Evolutionary conservation across 2,888 invertebrate species (phyloP), one percentile per base, ranked within the genome.

Genomic region (Litoditis marina): DNA sequence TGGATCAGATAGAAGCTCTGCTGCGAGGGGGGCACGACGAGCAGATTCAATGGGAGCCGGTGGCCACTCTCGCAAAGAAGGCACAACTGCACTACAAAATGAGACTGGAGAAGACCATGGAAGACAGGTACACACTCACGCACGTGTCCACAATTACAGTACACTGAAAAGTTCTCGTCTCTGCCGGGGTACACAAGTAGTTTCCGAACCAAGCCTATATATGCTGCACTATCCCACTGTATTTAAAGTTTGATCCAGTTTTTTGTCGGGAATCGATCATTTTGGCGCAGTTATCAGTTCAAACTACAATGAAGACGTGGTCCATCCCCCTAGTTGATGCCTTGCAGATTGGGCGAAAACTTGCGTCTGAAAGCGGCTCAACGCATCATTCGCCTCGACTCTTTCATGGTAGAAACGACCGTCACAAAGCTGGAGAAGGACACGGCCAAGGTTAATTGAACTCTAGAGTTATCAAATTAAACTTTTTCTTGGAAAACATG

Each of bases 371-470:
- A 77, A 59, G 80, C 81, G 0, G 76, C 75, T 13, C 80, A 81
- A 47, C 51, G 77, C 8, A 74, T 81, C 46, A 78, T 81, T 50
- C 69, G 81, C 19, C 62, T 81, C 30, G 81, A 81, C 63, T 75
- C 75, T 11, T 81, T 81, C 55, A 69, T 81, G 53, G 77, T 81
- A 19, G 81, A 81, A 53, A 62, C 69, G 11, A 75, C 72, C 53
- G 78, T 81, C 5, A 63, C 68, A 1, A 78, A 80, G 54, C 39
- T 80, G 19, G 79, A 80, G 52, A 78, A 78, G 60, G 79, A 74
- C 22, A 52, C 66, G 19, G 51, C 60, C n/a, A 74, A 71, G 64
- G 76, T 66, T 3, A n/a, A n/a, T n/a, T n/a, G n/a, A n/a, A n/a
- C n/a, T n/a, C n/a, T n/a, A n/a, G n/a, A n/a, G n/a, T n/a, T n/a